Evolutionary conservation across 1,140 invertebrate genomes (phyloP).

Genomic region (Eumaeus atala): DNA sequence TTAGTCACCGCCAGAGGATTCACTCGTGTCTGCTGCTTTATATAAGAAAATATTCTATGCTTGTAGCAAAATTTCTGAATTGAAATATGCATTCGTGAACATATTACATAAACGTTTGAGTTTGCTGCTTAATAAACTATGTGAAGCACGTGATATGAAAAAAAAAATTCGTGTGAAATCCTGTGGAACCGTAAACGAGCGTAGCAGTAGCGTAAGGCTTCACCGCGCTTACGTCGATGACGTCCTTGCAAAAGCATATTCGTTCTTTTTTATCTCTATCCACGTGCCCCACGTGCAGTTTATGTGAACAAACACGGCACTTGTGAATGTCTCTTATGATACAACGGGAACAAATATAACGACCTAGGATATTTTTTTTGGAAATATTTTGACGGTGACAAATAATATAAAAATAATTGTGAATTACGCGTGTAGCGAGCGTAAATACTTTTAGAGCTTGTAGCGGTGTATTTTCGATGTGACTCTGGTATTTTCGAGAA

Average conservation of each 20-base stretch:
- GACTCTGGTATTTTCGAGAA: constrained; percentile 62
- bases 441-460: constrained; percentile 37
- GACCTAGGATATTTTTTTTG: constrained; percentile 62
- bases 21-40: constrained; percentile 6
- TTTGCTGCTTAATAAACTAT: neutral
- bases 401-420: constrained; percentile 2
- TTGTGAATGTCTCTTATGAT: constrained; percentile 32
- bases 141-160: no score
- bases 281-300: neutral
- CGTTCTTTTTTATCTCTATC: neutral
- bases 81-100: neutral
- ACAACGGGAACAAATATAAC: constrained; percentile 57
- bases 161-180: no score
- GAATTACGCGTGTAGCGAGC: neutral
- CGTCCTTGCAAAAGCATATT: no score
- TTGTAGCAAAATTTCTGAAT: neutral
- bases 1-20: constrained; percentile 1
- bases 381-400: constrained; percentile 33
- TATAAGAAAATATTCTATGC: neutral
- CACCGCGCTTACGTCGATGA: no score
- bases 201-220: no score
- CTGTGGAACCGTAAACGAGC: no score
- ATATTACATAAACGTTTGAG: neutral
- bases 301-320: constrained; percentile 4
- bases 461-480: constrained; percentile 65